These are phyloP conservation scores for Lytechinus variegatus DNA, from an alignment of 35 echinoderm and acorn worm species.

Conservation along the genomic window DNA sequence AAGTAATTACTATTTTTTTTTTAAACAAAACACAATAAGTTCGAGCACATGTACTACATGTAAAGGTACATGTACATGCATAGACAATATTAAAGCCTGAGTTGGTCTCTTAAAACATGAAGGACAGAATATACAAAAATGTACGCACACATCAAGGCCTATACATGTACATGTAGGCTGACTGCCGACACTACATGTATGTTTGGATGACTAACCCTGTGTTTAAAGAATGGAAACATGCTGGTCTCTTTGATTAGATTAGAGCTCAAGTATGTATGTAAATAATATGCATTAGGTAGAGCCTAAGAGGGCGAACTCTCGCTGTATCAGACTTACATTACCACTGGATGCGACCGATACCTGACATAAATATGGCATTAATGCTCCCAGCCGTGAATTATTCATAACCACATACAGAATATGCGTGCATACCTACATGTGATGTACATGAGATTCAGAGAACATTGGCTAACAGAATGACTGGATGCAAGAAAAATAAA, in stretches of 20 bases:
- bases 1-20: no score
- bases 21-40: no score
- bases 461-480: no score
- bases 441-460: neutral
- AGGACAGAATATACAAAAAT: neutral
- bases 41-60: neutral
- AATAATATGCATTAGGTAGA: neutral
- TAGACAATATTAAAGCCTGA: no score
- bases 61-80: no score
- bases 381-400: neutral
- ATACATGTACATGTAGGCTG: no score
- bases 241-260: neutral
- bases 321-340: neutral
- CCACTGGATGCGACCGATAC: neutral
- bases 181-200: neutral
- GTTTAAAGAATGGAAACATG: neutral
- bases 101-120: neutral
- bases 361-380: constrained; percentile 31
- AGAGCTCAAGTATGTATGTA: neutral
- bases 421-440: neutral
- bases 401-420: neutral
- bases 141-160: no score
- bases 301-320: neutral
- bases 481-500: no score
- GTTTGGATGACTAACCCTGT: neutral